A percentile compares a stretch with the other conserved stretches of the same genome.
Evolutionary conservation across 2,797 vertebrate genomes (phyloP).

Genomic region (Pitangus sulphuratus): DNA sequence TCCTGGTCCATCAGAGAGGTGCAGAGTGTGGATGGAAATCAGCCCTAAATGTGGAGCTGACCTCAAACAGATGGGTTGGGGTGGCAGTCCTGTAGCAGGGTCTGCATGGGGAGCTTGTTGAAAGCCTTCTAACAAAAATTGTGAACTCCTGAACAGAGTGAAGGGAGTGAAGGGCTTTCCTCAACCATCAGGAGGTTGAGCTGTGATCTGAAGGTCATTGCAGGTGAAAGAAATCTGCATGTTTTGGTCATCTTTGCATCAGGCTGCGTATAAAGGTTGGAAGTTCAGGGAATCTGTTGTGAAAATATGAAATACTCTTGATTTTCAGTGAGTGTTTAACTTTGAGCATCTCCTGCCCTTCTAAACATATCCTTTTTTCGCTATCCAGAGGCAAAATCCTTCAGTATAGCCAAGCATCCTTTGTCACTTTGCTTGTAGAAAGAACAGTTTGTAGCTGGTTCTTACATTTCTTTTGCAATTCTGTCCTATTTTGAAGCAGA

Average conservation of each 20-base stretch:
- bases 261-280: background rate
- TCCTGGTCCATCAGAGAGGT: background rate
- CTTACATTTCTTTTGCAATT: background rate
- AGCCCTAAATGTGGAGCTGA: background rate
- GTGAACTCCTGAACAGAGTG: background rate
- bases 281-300: background rate
- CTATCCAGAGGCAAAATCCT: background rate
- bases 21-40: background rate
- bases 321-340: background rate
- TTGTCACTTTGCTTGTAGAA: background rate
- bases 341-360: background rate
- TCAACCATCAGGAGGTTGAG: background rate
- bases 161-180: background rate
- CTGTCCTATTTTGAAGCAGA: background rate
- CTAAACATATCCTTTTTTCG: background rate
- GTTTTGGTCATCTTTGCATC: background rate
- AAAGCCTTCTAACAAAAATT: background rate
- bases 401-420: background rate
- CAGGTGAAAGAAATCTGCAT: background rate
- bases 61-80: fast-evolving
- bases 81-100: background rate
- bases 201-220: background rate
- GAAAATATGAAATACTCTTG: background rate
- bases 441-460: background rate
- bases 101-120: background rate